A percentile compares a stretch with the other conserved stretches of the same genome.
Conservation (phyloP, 2,113 vertebrate genomes). For the Dicerorhinus sumatrensis region DNA sequence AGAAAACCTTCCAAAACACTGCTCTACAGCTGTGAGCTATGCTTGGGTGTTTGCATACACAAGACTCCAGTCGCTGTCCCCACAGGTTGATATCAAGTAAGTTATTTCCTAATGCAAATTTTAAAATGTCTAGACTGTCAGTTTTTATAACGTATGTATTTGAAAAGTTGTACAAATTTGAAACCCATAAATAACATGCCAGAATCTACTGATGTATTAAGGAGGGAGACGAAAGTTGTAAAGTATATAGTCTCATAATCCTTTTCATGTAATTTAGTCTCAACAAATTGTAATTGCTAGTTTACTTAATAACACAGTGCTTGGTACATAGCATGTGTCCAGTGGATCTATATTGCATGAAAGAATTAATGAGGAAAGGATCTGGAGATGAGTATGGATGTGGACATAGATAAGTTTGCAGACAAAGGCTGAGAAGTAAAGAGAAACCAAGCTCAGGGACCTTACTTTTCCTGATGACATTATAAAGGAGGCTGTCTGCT, state of each 20-base stretch:
- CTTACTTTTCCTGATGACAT: background rate
- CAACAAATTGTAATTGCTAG: background rate
- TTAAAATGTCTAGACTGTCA: background rate
- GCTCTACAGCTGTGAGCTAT: conserved; percentile 96
- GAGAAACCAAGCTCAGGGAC: background rate
- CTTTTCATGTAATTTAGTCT: background rate
- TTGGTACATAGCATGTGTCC: background rate
- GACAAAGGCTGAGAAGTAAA: background rate
- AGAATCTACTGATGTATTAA: background rate
- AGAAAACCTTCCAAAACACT: conserved; percentile 97
- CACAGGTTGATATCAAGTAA: conserved; percentile 99
- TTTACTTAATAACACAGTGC: background rate
- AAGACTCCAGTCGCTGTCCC: conserved; percentile 96
- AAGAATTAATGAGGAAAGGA: background rate
- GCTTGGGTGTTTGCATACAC: conserved; percentile 99
- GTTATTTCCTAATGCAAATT: conserved; percentile 75
- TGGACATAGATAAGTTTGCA: background rate
- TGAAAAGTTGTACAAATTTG: background rate
- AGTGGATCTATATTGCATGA: background rate
- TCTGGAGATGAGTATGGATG: background rate
- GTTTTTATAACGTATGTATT: background rate
- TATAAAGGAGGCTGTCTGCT: background rate
- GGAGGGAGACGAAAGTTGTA: background rate
- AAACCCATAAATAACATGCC: background rate
- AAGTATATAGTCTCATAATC: background rate